These are phyloP conservation scores for Drosophila suboccidentalis DNA, from an alignment of 2,888 invertebrate genomes.

Conservation along the genomic window DNA sequence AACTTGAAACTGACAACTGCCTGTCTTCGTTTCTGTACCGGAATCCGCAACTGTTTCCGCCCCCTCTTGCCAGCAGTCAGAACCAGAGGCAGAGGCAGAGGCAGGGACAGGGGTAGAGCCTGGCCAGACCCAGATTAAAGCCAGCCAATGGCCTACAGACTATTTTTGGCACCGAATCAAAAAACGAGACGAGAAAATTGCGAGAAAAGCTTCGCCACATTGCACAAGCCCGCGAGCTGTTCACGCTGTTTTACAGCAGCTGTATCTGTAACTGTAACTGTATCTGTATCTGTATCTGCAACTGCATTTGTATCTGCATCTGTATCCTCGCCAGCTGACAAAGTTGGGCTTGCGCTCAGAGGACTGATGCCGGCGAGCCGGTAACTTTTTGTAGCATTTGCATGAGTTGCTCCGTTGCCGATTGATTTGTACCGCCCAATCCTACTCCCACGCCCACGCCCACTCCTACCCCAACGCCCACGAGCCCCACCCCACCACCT, in stretches of 20 bases:
- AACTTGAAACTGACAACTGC: slow-evolving; percentile 44
- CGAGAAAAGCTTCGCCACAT: slow-evolving; percentile 43
- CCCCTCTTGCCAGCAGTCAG: slow-evolving; percentile 13
- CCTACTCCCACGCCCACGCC: slow-evolving; percentile 44
- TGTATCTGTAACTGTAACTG: slow-evolving; percentile 18
- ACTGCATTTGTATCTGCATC: slow-evolving; percentile 17
- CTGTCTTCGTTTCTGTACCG: slow-evolving; percentile 40
- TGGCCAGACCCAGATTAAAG: slow-evolving; percentile 39
- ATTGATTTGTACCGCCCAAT: slow-evolving; percentile 61
- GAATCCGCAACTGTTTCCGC: not conserved
- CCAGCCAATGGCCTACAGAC: slow-evolving; percentile 61
- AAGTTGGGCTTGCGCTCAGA: slow-evolving; percentile 62
- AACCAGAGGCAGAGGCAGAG: too few relatives aligned
- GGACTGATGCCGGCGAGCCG: slow-evolving; percentile 69
- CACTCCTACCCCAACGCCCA: slow-evolving; percentile 50
- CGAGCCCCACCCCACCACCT: slow-evolving; percentile 51
- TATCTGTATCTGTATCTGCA: slow-evolving; percentile 10
- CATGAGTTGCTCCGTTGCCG: slow-evolving; percentile 85
- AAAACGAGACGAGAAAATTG: slow-evolving; percentile 51
- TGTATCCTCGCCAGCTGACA: slow-evolving; percentile 34
- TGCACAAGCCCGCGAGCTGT: slow-evolving; percentile 65
- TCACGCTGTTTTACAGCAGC: slow-evolving; percentile 47
- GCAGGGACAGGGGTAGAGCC: slow-evolving; percentile 9
- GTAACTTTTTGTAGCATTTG: slow-evolving; percentile 85
- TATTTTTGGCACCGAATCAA: slow-evolving; percentile 80